phyloP scores from a whole-genome alignment of 2,888 invertebrate genomes.

The Galeopsomyia nigrocyanea region DNA sequence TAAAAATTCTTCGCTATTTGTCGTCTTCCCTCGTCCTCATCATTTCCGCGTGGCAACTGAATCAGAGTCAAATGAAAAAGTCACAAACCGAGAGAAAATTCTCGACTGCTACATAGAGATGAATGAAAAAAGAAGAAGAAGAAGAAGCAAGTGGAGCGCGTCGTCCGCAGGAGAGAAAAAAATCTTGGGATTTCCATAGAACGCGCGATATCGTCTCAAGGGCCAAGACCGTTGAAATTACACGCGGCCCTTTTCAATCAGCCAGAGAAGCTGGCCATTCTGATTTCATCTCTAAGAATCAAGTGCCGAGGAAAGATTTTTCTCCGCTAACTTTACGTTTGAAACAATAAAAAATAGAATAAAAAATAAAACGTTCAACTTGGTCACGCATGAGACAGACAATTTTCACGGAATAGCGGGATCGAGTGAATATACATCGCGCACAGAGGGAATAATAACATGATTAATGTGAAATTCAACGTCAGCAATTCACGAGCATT shows the following conservation, averaged over 20 bases:
- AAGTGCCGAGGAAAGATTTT: constrained; percentile 33
- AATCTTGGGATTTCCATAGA: constrained; percentile 33
- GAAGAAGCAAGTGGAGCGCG: constrained; percentile 12
- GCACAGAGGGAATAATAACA: no score
- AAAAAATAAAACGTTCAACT: no score
- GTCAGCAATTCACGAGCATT: background rate
- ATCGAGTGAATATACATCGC: no score
- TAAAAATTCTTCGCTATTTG: no score
- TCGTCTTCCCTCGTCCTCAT: no score
- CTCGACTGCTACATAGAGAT: constrained; percentile 20
- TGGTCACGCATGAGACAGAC: no score
- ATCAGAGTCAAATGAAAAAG: no score
- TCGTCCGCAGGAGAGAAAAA: background rate
- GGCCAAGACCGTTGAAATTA: constrained; percentile 19
- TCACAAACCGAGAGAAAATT: constrained; percentile 15
- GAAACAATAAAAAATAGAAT: no score
- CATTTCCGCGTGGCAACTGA: no score
- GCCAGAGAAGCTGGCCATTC: constrained; percentile 27
- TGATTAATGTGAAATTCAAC: no score
- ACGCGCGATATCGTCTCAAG: constrained; percentile 32
- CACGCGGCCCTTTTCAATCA: constrained; percentile 48
- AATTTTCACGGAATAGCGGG: no score
- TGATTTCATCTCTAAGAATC: constrained; percentile 33
- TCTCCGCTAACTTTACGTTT: background rate
- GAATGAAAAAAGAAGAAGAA: constrained; percentile 1